phyloP scores from a whole-genome alignment of 2,797 vertebrate species.

The Anabacerthia variegaticeps region DNA sequence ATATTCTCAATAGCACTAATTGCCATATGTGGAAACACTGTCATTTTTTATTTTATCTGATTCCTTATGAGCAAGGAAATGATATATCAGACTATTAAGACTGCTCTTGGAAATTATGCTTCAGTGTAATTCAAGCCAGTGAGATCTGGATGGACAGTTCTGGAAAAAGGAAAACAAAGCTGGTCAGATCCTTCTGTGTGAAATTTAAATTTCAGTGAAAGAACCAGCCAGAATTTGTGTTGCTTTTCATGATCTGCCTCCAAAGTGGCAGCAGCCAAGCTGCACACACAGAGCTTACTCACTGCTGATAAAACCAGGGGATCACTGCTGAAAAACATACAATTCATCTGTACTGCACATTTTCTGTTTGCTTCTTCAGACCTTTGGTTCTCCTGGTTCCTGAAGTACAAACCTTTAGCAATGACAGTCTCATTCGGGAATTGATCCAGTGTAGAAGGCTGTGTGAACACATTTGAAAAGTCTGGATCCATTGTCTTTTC shows the following conservation, averaged over 20 bases:
- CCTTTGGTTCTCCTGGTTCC: neutral
- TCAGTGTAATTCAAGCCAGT: neutral
- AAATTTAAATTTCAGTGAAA: neutral
- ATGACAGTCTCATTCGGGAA: neutral
- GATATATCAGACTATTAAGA: neutral
- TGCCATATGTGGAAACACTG: neutral
- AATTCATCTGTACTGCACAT: neutral
- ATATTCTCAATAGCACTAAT: neutral
- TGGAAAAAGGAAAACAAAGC: neutral
- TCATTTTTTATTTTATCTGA: neutral
- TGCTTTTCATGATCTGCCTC: neutral
- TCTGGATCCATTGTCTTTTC: slow-evolving; percentile 60
- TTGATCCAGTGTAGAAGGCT: neutral
- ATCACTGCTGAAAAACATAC: neutral
- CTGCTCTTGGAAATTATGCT: neutral
- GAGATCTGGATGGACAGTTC: neutral
- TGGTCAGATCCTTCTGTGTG: neutral
- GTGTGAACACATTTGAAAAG: slow-evolving; percentile 36
- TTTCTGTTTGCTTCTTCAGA: neutral
- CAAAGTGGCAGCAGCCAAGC: neutral
- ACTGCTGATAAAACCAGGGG: neutral
- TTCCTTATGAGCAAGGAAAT: neutral
- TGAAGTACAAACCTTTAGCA: slow-evolving; percentile 34
- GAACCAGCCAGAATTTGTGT: neutral
- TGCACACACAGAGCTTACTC: neutral